Evolutionary conservation across 1,140 invertebrate genomes (phyloP).

Genomic region (Neoseiulus cucumeris): DNA sequence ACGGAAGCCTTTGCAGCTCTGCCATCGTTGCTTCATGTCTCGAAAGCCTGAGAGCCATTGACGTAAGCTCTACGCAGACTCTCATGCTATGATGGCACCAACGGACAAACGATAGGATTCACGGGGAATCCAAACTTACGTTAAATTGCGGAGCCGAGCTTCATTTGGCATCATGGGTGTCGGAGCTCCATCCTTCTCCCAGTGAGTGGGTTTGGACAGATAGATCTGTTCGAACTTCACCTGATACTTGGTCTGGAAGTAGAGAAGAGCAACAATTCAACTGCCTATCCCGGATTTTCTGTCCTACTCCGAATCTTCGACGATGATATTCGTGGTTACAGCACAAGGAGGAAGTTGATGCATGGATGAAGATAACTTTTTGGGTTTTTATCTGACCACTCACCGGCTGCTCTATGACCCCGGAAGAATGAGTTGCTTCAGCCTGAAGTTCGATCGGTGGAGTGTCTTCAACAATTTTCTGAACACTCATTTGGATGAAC

Average conservation of each 20-base stretch:
- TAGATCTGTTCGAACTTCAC: slow-evolving; percentile 98
- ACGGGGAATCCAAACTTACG: slow-evolving; percentile 23
- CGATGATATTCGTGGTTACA: too few relatives aligned
- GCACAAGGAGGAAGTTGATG: too few relatives aligned
- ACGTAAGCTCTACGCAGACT: too few relatives aligned
- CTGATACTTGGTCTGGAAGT: slow-evolving; percentile 46
- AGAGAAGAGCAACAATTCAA: too few relatives aligned
- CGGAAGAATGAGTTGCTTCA: slow-evolving; percentile 81
- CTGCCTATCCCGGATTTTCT: too few relatives aligned
- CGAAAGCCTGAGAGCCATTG: too few relatives aligned
- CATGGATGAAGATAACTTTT: too few relatives aligned
- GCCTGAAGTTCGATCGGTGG: slow-evolving; percentile 90
- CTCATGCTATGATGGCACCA: too few relatives aligned
- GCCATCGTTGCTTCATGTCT: too few relatives aligned
- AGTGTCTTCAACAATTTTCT: slow-evolving; percentile 94
- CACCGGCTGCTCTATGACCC: slow-evolving; percentile 73
- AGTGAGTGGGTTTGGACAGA: slow-evolving; percentile 93
- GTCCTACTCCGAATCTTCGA: too few relatives aligned
- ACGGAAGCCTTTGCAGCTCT: too few relatives aligned
- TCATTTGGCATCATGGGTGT: slow-evolving; percentile 99
- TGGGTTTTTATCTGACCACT: slow-evolving; percentile 20
- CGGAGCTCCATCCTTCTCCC: slow-evolving; percentile 97
- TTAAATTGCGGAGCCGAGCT: slow-evolving; percentile 45
- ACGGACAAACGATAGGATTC: not conserved
- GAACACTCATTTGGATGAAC: slow-evolving; percentile 98